Conservation (phyloP, 1,140 invertebrate species). For the Portunus trituberculatus region DNA sequence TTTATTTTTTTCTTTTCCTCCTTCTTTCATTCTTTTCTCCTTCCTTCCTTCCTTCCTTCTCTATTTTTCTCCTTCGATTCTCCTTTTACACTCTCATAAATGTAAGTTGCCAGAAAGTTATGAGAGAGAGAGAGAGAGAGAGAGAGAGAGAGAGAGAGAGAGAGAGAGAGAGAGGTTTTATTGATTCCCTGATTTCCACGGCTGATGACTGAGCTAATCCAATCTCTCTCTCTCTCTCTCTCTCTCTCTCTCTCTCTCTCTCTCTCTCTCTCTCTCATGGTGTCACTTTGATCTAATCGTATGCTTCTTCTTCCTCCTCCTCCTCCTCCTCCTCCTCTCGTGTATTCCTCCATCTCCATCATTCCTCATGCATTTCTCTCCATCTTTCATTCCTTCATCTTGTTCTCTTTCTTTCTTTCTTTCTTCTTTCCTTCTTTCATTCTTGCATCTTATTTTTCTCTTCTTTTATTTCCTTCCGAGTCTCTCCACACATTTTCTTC, state of each 20-base stretch:
- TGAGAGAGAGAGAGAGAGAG: no score
- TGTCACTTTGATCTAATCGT: neutral
- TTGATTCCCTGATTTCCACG: no score
- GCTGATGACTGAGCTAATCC: neutral
- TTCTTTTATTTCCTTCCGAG: neutral
- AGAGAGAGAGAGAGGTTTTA: no score
- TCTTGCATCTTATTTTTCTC: no score
- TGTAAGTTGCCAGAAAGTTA: neutral
- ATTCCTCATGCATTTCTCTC: neutral
- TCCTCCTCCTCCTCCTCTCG: no score
- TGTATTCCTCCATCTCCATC: neutral
- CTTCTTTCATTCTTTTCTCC: neutral
- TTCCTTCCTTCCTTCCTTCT: neutral
- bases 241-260: slow-evolving; percentile 55
- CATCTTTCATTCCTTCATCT: no score
- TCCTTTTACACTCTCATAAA: neutral
- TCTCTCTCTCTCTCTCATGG: slow-evolving; percentile 30
- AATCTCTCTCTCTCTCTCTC: slow-evolving; percentile 7
- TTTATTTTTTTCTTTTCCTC: neutral
- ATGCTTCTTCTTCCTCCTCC: no score
- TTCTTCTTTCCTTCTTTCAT: no score
- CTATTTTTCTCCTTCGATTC: neutral
- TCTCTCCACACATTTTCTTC: neutral
- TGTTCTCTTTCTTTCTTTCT: neutral
- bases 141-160: no score